These are phyloP conservation scores for Eupeodes latifasciatus DNA, from an alignment of 2,888 invertebrate genomes.

Conservation along the genomic window DNA sequence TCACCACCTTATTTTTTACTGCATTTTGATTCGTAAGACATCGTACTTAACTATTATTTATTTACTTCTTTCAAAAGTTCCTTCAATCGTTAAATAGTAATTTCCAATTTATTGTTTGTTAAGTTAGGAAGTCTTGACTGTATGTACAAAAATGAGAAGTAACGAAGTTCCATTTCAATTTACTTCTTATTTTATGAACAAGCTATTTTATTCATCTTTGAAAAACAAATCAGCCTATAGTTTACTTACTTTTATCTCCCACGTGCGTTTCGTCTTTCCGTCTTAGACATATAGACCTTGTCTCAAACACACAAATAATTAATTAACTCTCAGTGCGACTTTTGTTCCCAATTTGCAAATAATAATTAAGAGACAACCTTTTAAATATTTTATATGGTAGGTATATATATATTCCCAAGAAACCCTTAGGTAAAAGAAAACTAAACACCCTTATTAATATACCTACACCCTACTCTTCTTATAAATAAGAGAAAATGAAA, in stretches of 20 bases:
- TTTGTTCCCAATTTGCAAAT: conserved; percentile 45
- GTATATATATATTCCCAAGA: conserved; percentile 8
- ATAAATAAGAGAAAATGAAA: no score
- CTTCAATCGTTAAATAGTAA: no score
- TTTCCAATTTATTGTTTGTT: no score
- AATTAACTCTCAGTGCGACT: conserved; percentile 44
- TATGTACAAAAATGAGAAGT: no score
- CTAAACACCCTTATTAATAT: neutral
- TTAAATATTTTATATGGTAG: conserved; percentile 49
- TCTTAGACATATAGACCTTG: neutral
- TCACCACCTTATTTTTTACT: no score
- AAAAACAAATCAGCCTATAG: neutral
- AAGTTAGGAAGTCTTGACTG: no score
- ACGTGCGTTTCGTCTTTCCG: no score
- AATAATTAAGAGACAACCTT: conserved; percentile 48
- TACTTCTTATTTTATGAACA: neutral
- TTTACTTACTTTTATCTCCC: neutral
- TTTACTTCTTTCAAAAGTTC: no score
- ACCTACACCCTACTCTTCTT: no score
- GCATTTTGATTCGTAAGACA: no score
- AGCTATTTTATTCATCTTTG: neutral
- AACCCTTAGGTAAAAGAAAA: neutral
- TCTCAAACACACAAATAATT: conserved; percentile 16
- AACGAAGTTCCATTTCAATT: no score
- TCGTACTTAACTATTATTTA: no score